Conservation (phyloP, 2,113 vertebrate species). For the Mungos mungo region DNA sequence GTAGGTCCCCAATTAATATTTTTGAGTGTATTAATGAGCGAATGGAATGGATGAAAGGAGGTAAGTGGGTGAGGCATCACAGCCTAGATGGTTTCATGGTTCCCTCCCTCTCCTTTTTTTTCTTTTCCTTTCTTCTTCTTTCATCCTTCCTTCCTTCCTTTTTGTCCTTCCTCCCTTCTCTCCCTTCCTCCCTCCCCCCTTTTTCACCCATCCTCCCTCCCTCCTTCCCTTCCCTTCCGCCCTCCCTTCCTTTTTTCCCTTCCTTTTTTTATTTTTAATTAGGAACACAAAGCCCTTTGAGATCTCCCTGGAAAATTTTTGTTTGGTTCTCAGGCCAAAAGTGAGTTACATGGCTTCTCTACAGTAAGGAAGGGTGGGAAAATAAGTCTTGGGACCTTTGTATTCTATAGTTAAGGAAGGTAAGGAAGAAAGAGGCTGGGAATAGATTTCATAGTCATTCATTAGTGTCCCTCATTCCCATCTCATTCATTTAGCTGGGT, state of each 20-base stretch:
- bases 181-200: too few species aligned
- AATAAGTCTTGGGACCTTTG: not conserved
- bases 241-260: rapidly evolving
- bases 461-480: not conserved
- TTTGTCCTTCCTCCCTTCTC: too few species aligned
- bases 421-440: not conserved
- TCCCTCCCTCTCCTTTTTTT: not conserved
- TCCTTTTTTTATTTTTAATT: not conserved
- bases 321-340: not conserved
- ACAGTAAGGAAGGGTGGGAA: not conserved
- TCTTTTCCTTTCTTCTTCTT: not conserved
- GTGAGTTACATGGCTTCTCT: not conserved
- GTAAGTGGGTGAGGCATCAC: not conserved
- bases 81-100: not conserved
- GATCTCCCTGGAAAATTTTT: not conserved
- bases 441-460: not conserved
- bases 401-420: not conserved
- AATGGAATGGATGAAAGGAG: not conserved
- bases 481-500: not conserved
- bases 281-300: not conserved
- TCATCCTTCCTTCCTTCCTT: too few species aligned
- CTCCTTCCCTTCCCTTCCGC: too few species aligned
- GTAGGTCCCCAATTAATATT: not conserved
- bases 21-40: not conserved
- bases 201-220: too few species aligned